These are phyloP conservation scores for Pyralis farinalis DNA, from an alignment of 2,888 invertebrate genomes.

Conservation along the genomic window DNA sequence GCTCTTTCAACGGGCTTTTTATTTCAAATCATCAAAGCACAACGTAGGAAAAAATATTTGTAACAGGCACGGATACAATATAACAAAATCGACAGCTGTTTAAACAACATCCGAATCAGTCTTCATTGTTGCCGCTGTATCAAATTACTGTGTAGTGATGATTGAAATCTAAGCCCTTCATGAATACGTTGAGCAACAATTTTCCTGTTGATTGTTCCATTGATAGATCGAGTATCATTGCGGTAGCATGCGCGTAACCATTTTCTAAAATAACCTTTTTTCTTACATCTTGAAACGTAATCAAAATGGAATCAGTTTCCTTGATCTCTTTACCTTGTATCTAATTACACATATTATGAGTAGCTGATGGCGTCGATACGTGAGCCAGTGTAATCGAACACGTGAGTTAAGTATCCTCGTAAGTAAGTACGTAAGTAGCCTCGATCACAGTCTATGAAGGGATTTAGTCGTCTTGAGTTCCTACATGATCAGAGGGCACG, in stretches of 20 bases:
- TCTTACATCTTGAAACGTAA: background rate
- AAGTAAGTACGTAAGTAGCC: no score
- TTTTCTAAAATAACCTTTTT: conserved; percentile 20
- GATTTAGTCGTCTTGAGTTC: no score
- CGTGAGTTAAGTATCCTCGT: no score
- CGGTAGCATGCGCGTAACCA: conserved; percentile 26
- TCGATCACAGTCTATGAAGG: no score
- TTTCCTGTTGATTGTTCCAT: conserved; percentile 39
- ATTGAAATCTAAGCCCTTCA: conserved; percentile 50
- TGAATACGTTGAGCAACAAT: conserved; percentile 42
- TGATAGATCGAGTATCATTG: conserved; percentile 35
- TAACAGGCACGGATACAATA: conserved; percentile 21
- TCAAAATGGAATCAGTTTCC: no score
- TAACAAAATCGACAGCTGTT: conserved; percentile 48
- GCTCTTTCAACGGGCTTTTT: no score
- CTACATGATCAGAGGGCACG: no score
- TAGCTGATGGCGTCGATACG: no score
- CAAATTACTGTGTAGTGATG: conserved; percentile 44
- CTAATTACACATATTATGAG: no score
- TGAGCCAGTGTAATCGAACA: no score
- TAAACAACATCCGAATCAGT: conserved; percentile 50
- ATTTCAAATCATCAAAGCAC: no score
- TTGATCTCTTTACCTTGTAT: no score
- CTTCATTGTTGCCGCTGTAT: conserved; percentile 52
- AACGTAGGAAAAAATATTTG: background rate